Percentiles rank a stretch among this genome's conserved stretches.
phyloP scores from a whole-genome alignment of 30 jellyfish, hydroid and myxozoan species.

The Clytia hemisphaerica region DNA sequence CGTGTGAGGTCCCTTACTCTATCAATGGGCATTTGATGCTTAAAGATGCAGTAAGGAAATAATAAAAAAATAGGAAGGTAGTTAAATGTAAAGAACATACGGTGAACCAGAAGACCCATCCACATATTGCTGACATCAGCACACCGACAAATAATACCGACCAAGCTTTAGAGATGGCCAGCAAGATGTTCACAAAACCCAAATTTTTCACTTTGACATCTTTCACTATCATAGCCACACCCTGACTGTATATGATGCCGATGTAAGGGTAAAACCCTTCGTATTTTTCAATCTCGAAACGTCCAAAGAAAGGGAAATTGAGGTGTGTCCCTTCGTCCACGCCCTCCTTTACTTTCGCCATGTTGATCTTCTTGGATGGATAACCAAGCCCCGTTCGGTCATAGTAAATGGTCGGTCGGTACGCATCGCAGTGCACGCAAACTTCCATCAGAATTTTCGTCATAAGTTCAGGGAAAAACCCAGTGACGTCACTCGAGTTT shows the following conservation, averaged over 20 bases:
- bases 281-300: not conserved
- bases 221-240: constrained; percentile 7
- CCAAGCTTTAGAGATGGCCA: constrained; percentile 4
- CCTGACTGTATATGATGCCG: not conserved
- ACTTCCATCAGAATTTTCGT: not conserved
- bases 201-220: not conserved
- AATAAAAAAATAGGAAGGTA: too few species aligned
- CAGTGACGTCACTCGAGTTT: not conserved
- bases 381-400: constrained; percentile 16
- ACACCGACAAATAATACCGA: not conserved
- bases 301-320: constrained; percentile 7
- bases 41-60: too few species aligned
- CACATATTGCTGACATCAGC: not conserved
- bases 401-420: not conserved
- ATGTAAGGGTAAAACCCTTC: constrained; percentile 18
- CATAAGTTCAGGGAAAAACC: not conserved
- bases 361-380: not conserved
- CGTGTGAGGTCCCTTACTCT: too few species aligned
- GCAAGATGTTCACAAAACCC: not conserved
- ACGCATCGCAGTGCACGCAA: constrained; percentile 11
- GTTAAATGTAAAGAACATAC: constrained; percentile 1
- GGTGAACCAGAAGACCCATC: constrained; percentile 13
- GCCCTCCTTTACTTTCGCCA: not conserved
- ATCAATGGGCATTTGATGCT: too few species aligned
- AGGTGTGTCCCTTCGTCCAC: not conserved